Percentiles rank a stretch among this genome's conserved stretches.
Evolutionary conservation across 2,797 vertebrate genomes (phyloP).

Genomic region (Neosilurus hyrtlii): DNA sequence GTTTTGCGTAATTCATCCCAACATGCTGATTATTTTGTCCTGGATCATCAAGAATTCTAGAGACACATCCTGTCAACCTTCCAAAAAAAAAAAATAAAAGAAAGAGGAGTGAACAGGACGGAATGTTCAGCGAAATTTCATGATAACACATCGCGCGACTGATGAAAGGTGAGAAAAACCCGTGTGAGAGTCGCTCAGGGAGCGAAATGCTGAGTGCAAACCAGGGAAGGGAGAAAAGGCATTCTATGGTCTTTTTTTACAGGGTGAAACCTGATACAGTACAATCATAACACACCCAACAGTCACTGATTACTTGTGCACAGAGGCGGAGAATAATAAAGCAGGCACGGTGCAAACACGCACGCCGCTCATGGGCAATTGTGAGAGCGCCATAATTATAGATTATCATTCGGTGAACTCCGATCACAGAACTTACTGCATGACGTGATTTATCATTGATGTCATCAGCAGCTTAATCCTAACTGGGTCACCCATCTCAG

Average conservation of each 20-base stretch:
- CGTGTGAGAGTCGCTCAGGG: not conserved
- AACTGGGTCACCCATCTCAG: too few relatives aligned
- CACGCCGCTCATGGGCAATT: not conserved
- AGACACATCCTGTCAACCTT: constrained; percentile 57
- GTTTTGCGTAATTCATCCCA: too few relatives aligned
- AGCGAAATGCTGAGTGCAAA: not conserved
- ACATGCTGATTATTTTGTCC: constrained; percentile 48
- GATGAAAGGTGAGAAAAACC: not conserved
- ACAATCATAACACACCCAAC: not conserved
- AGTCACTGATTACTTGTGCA: not conserved
- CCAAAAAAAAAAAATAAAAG: not conserved
- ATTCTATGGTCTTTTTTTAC: not conserved
- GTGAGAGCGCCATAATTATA: not conserved
- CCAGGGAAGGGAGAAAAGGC: not conserved
- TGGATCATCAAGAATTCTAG: constrained; percentile 57
- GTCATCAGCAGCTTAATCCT: too few relatives aligned
- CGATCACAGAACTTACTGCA: not conserved
- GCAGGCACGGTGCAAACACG: too few relatives aligned
- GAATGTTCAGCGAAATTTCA: not conserved
- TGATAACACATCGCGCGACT: not conserved
- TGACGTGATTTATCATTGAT: too few relatives aligned
- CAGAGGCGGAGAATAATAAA: not conserved
- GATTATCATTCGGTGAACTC: not conserved
- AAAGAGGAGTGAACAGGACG: not conserved
- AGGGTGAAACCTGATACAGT: not conserved